Evolutionary conservation across 2,797 vertebrate genomes (phyloP), one percentile per base, ranked within the genome.

Genomic region (Vespertilio murinus): DNA sequence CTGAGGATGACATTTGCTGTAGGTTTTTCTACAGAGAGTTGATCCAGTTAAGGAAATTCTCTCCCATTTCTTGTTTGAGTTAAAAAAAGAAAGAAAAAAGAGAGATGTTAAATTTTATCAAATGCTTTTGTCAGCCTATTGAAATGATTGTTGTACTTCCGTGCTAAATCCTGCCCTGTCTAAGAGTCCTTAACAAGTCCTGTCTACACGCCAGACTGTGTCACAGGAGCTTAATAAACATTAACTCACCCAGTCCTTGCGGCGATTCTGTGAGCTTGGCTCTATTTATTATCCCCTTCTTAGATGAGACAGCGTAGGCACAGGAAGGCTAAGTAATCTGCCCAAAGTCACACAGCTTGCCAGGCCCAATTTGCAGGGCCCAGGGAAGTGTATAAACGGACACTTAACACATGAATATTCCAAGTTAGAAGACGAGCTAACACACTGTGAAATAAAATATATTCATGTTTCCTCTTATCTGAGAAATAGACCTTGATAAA

Each of bases 91-190:
- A 67, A 73, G 22, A 67, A 73, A 38, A 75, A 67, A 73, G 22
- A 67, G 69, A 38, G 67, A 84, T 30, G 77, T 90, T 92, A 67
- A 71, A 56, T 86, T 70, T 79, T 80, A 90, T 61, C 74, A 38
- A 45, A 70, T 30, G 59, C 23, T 52, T 88, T 88, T 75, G 52
- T 78, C 70, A 52, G 0, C 65, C 20, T 54, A 1, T 45, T 42
- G 91, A 87, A 71, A 70, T 47, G 40, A 73, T 28, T 54, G 49
- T 54, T 35, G 8, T 9, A 7, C 18, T 8, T 78, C 28, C 33
- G 18, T n/a, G 69, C 54, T n/a, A n/a, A 91, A 28, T 4, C 30
- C 18, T 18, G 0, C n/a, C 28, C 10, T 61, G 49, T 61, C 82
- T 38, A 0, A 59, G 40, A 49, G 65, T 3, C 23, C 61, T 77